Base-by-base conservation (phyloP, 2,113 vertebrate species). In the Hirundichthys speculiger region DNA sequence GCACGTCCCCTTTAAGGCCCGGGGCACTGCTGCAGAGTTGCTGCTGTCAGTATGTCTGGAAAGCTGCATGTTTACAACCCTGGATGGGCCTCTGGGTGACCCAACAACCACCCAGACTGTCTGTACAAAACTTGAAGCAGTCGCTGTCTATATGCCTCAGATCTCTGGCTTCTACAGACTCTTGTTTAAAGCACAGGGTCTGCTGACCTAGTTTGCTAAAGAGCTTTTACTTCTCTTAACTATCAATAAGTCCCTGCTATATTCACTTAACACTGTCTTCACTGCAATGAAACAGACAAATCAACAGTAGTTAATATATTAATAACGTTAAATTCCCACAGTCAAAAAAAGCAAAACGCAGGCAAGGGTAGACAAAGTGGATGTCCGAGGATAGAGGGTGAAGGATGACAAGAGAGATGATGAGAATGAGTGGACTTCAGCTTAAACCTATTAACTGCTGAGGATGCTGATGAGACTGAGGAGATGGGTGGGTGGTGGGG, bases 171-270 rank as follows among this genome's bases (percentile, higher is more conserved):
- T 34, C 11, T 5, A 34, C 30, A 34, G 30, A 34, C 30, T 34
- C 30, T 34, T 34, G 30, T 34, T 34, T 34, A 34, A 34, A 34
- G 11, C 7, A 34, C 6, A 10, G 30, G 30, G 30, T 73, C 62
- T 76, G 69, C 45, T 90, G 90, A 91, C 90, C 90, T 88, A 92
- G 88, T n/a, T 89, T 83, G 50, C 34, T 22, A 66, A 55, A 75
- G 59, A 84, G 84, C 75, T 80, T 86, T 86, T 88, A 69, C 34
- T 76, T 68, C 62, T 79, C 80, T 72, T 30, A 68, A n/a, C 30
- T 34, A 34, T 34, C 30, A 38, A 12, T 13, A 13, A 3, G 12
- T 46, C 18, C n/a, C n/a, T 18, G 18, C 42, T 18, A 2, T 8
- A 27, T 27, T 6, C 30, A 34, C 30, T 34, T 34, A 2, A 34